Base-by-base conservation (phyloP, 2,113 vertebrate species). In the Nymphicus hollandicus region DNA sequence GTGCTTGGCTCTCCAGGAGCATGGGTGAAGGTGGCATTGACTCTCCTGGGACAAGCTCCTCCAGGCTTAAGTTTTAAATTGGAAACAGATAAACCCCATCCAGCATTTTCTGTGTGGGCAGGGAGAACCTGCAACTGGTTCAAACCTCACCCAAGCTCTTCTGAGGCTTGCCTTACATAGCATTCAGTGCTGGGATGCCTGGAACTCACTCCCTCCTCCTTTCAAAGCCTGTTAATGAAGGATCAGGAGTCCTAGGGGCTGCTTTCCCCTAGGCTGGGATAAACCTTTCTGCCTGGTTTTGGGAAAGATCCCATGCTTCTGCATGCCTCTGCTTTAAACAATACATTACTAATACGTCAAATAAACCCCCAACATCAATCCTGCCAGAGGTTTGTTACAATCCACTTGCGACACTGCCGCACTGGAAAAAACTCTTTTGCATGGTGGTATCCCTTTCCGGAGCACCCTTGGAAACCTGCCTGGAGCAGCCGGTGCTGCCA, bases 1-100 rank as follows among this genome's bases (percentile, higher is more conserved):
- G 61, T 6, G 28, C 64, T 31, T n/a, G 46, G 61, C 47, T 69
- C 23, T 68, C 25, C 0, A 0, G 28, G 31, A 70, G 6, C 14
- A 65, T 2, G 5, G 8, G 41, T 8, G 3, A 14, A 39, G 15
- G 28, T 27, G 35, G 49, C 22, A 16, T 12, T 33, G 28, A 25
- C 15, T 74, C 39, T 58, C 14, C 24, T 12, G 27, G 70, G 17
- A 73, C 17, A 58, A 50, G 35, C 27, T 66, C 64, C 39, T 71
- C 60, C 80, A n/a, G 25, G 37, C 49, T 58, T 58, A 19, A 37
- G 49, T 46, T 79, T 85, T 52, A 43, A 72, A 66, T 13, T 15
- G 31, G 27, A 68, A 78, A 63, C 33, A 80, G 61, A 47, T 10
- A 65, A 89, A 69, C n/a, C 2, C 3, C 3, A 3, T 44, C 20